Percentiles rank a stretch among this genome's conserved stretches.
Evolutionary conservation across 2,888 invertebrate genomes (phyloP).

Genomic region (Lycaena phlaeas): DNA sequence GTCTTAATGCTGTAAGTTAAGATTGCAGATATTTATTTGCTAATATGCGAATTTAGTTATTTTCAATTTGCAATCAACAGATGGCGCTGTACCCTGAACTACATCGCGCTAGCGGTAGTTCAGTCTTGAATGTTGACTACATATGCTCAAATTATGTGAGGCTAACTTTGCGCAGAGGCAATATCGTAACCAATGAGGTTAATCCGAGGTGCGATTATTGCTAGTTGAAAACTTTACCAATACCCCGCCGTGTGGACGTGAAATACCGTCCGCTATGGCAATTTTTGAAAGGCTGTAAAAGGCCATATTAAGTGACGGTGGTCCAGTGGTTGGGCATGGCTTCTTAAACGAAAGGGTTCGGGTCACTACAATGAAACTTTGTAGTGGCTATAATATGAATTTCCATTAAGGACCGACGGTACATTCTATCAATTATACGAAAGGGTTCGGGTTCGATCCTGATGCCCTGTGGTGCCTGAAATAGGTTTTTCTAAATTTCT

Average conservation of each 20-base stretch:
- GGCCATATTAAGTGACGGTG: neutral
- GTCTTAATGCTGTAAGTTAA: too few relatives aligned
- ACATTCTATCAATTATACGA: too few relatives aligned
- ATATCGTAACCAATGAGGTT: constrained; percentile 91
- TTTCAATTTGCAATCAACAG: constrained; percentile 6
- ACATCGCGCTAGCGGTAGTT: constrained; percentile 15
- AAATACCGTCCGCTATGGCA: constrained; percentile 65
- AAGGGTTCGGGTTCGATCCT: too few relatives aligned
- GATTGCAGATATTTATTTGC: neutral
- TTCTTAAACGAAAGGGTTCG: too few relatives aligned
- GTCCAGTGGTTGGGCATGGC: too few relatives aligned
- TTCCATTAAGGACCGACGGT: too few relatives aligned
- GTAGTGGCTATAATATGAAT: too few relatives aligned
- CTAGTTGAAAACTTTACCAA: constrained; percentile 91
- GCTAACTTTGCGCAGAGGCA: constrained; percentile 91
- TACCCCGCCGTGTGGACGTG: constrained; percentile 67
- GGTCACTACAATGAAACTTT: too few relatives aligned
- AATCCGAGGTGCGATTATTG: constrained; percentile 91
- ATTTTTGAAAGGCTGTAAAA: constrained; percentile 51
- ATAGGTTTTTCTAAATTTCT: too few relatives aligned
- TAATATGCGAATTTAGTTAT: too few relatives aligned
- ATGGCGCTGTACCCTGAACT: constrained; percentile 12
- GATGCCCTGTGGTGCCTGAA: too few relatives aligned
- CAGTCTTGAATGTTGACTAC: neutral
- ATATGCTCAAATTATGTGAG: too few relatives aligned